Conservation (phyloP, 2,113 vertebrate species). For the human (Homo sapiens) region GRCh38 chrX:112828501-112829000, state of each 20-base stretch:
- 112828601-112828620: neutral
- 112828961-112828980: neutral
- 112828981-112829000: constrained; percentile 12
- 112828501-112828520: neutral
- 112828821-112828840: constrained; percentile 32
- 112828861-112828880: neutral
- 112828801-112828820: constrained; percentile 43
- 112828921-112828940: neutral
- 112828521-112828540: neutral
- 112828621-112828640: neutral
- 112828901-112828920: constrained; percentile 21
- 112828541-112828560: neutral
- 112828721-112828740: constrained; percentile 32
- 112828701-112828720: neutral
- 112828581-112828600: neutral
- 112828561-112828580: neutral
- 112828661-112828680: neutral
- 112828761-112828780: constrained; percentile 22
- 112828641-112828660: neutral
- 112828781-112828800: neutral
- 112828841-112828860: constrained; percentile 20
- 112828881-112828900: constrained; percentile 16
- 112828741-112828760: neutral
- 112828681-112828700: neutral
- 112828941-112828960: neutral